Evolutionary conservation across 2,113 vertebrate species (phyloP), one percentile per base, ranked within the genome.

Genomic region (Macrotus californicus): DNA sequence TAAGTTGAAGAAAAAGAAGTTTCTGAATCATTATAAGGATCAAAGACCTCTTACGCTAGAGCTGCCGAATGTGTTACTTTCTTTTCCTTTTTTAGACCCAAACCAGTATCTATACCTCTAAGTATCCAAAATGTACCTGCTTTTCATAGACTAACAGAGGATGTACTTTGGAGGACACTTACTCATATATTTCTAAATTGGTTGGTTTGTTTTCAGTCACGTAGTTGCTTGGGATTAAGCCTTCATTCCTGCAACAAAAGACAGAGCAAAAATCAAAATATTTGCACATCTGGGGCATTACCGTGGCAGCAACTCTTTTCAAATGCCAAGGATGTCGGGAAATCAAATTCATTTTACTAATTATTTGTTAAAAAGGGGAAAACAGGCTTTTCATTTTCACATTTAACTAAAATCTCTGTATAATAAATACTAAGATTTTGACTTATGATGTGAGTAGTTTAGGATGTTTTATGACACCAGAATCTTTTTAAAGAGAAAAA

Each of bases 181-280:
- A 99, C 99, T 98, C 92, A 43, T 99, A 99, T 7, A 96, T 98
- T 94, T 99, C 99, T 70, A 99, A 98, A 43, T 97, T 98, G 96
- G 97, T 98, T 87, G 70, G 59, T 92, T 96, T 98, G 92, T 98
- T 99, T 93, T 99, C 98, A 0, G 98, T 99, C 88, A 99, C 99
- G 2, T 98, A 99, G 97, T 98, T 99, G 96, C 99, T 99, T 89
- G 99, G 99, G 97, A 99, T 99, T 97, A 99, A 98, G 24, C 99
- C 99, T 98, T 99, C 98, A 69, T 99, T 99, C 93, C 99, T 99
- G 97, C 93, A 69, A 97, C 16, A 97, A 85, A 97, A 86, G 41
- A 96, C 19, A 89, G 88, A 87, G 92, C 70, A 22, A 84, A 52
- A 31, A 87, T 90, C 56, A 95, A 92, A 77, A 77, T 14, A 10